Conservation (phyloP, 2,888 invertebrate species). For the Muscina levida region DNA sequence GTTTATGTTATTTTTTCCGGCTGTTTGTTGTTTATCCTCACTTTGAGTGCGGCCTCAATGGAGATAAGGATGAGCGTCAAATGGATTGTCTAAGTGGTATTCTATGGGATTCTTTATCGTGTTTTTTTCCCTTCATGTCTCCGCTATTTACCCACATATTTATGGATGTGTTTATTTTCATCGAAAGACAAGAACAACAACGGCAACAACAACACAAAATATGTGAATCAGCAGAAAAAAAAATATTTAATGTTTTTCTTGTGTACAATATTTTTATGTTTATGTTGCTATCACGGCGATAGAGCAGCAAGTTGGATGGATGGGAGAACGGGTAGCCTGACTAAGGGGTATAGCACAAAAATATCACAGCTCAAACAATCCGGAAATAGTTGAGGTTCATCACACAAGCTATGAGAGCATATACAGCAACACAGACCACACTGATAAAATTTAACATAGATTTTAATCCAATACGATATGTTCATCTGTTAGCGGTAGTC, state of each 20-base stretch:
- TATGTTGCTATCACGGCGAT: not conserved
- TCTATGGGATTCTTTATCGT: too few relatives aligned
- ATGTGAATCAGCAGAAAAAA: conserved; percentile 24
- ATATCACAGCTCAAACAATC: conserved; percentile 17
- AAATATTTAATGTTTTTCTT: conserved; percentile 6
- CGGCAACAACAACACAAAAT: too few relatives aligned
- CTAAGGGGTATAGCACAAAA: not conserved
- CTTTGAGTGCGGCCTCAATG: not conserved
- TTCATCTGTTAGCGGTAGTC: too few relatives aligned
- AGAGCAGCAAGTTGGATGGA: too few relatives aligned
- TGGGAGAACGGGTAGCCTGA: too few relatives aligned
- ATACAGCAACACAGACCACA: conserved; percentile 13
- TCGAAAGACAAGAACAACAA: not conserved
- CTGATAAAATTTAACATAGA: not conserved
- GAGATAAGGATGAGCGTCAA: not conserved
- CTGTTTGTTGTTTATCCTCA: conserved; percentile 7
- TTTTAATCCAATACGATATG: too few relatives aligned
- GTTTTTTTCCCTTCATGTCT: too few relatives aligned
- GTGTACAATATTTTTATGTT: conserved; percentile 7
- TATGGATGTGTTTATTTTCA: conserved; percentile 25
- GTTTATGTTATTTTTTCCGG: not conserved
- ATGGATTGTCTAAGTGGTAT: too few relatives aligned
- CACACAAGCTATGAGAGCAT: conserved; percentile 18
- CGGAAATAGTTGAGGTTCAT: conserved; percentile 39
- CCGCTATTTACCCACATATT: not conserved